Percentiles rank a stretch among this genome's conserved stretches.
These are phyloP conservation scores for Tychaedon coryphoeus DNA, from an alignment of 2,113 vertebrate genomes.

Conservation along the genomic window DNA sequence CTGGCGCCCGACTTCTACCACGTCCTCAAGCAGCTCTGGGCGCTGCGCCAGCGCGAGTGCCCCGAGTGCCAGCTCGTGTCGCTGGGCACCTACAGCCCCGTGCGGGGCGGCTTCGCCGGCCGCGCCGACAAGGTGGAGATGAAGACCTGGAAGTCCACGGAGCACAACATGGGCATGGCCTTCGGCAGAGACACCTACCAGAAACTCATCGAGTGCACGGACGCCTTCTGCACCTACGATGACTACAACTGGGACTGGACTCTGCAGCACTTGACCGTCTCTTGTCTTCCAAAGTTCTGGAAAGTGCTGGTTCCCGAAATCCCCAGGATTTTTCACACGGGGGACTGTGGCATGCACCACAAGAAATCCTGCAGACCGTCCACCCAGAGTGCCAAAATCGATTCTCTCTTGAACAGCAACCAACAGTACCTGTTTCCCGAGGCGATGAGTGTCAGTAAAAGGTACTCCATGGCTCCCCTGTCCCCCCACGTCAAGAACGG, in stretches of 20 bases:
- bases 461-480: constrained; percentile 83
- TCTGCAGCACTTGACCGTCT: constrained; percentile 90
- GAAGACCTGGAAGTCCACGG: constrained; percentile 96
- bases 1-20: constrained; percentile 91
- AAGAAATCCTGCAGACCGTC: constrained; percentile 89
- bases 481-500: constrained; percentile 97
- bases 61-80: constrained; percentile 91
- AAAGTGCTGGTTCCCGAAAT: constrained; percentile 94
- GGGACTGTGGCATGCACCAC: constrained; percentile 98
- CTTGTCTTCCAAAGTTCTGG: constrained; percentile 93
- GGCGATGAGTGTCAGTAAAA: constrained; percentile 83
- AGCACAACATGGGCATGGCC: constrained; percentile 99
- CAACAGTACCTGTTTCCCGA: constrained; percentile 90
- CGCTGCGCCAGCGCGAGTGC: constrained; percentile 81
- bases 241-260: constrained; percentile 99
- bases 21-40: constrained; percentile 83
- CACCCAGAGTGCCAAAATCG: constrained; percentile 90
- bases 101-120: constrained; percentile 78
- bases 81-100: constrained; percentile 85
- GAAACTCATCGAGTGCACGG: constrained; percentile 88
- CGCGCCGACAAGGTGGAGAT: constrained; percentile 91
- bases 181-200: constrained; percentile 86
- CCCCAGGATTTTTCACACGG: constrained; percentile 92
- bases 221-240: constrained; percentile 96
- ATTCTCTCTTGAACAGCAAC: constrained; percentile 87